Evolutionary conservation across 2,888 invertebrate species (phyloP), one percentile per base, ranked within the genome.

Genomic region (Dynastes maya): DNA sequence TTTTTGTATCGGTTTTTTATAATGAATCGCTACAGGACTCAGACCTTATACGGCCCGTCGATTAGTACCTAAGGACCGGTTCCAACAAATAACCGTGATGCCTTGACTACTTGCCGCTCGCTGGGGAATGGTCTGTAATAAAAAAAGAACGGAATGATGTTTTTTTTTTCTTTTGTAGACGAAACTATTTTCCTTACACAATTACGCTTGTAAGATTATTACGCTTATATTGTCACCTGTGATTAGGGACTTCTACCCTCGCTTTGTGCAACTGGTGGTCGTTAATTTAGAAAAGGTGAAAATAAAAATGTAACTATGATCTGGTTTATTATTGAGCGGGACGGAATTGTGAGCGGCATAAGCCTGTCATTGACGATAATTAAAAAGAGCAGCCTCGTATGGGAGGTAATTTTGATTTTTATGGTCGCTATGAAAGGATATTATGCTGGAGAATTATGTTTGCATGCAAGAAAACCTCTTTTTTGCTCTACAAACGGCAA

Each of bases 11-110:
- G 77, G 77, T 72, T 77, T 77, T 77, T 77, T 77, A 55, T 77
- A 71, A 71, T 63, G 77, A 77, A 70, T 61, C 71, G 77, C 77
- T 71, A 77, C 77, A 70, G 77, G 64, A 70, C 71, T 71, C 77
- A 45, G 49, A 63, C 77, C 77, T 77, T 77, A 77, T 77, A 77
- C 71, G 77, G 77, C 51, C 32, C 32, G 49, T 71, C 77, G 77
- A 77, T 77, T 77, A 77, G 77, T 77, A 71, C 77, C 77, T 71
- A 70, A 77, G 77, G 77, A 77, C 77, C 77, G 77, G 77, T 77
- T 77, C 53, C 77, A 71, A 77, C 77, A 64, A 77, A 63, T 77
- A 77, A 68, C 77, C 71, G 70, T 71, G 55, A 58, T 58, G 70
- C 77, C 49, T 55, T 77, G 68, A 77, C 68, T 77, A 77, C 77